Evolutionary conservation across 2,888 invertebrate species (phyloP).

Genomic region (Drosophila phalerata): DNA sequence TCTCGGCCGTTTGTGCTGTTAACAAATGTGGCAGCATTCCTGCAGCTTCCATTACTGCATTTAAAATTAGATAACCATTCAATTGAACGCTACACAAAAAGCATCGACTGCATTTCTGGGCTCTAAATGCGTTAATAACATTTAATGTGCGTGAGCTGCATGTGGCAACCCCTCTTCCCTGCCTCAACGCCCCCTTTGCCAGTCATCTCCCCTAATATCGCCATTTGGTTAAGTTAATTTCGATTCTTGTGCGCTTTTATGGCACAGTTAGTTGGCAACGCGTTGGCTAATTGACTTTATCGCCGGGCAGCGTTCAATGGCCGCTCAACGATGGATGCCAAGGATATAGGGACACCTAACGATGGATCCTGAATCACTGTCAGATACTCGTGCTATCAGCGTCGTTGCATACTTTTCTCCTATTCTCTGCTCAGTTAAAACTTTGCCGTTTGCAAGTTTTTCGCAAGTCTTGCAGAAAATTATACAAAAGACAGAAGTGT

Average conservation of each 20-base stretch:
- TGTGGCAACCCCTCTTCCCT: background rate
- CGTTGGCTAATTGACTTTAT: conserved; percentile 74
- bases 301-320: conserved; percentile 66
- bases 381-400: conserved; percentile 51
- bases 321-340: conserved; percentile 43
- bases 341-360: conserved; percentile 34
- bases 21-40: conserved; percentile 54
- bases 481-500: conserved; percentile 71
- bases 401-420: conserved; percentile 62
- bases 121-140: conserved; percentile 76
- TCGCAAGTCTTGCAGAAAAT: conserved; percentile 80
- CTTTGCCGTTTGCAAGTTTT: conserved; percentile 78
- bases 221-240: conserved; percentile 70
- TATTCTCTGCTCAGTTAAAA: conserved; percentile 49
- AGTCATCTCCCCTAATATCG: conserved; percentile 29
- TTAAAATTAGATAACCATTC: conserved; percentile 76
- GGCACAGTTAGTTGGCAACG: conserved; percentile 35
- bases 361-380: conserved; percentile 49
- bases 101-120: conserved; percentile 36
- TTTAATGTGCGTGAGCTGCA: conserved; percentile 72
- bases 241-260: conserved; percentile 74
- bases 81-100: conserved; percentile 62
- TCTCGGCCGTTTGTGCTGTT: conserved; percentile 34
- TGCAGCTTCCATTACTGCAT: conserved; percentile 22
- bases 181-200: too few relatives aligned